phyloP scores from a whole-genome alignment of 2,113 vertebrate species.

The Anas platyrhynchos region DNA sequence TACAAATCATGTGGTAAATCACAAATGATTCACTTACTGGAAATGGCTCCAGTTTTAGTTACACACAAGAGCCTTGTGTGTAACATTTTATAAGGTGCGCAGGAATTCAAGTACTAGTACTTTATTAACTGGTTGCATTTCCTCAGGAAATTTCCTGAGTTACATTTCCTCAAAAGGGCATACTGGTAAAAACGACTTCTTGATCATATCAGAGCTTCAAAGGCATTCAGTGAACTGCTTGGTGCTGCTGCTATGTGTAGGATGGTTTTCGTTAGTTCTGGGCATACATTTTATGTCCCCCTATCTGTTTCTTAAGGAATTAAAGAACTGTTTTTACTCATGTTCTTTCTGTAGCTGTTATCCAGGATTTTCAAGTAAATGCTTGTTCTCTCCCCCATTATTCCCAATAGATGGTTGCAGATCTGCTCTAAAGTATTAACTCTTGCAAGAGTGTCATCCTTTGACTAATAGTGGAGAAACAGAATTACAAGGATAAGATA shows the following conservation, averaged over 20 bases:
- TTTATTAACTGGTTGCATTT: neutral
- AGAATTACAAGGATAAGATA: neutral
- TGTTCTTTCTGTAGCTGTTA: neutral
- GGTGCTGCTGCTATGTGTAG: neutral
- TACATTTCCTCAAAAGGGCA: neutral
- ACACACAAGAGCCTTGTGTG: neutral
- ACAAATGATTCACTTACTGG: neutral
- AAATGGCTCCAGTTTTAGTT: neutral
- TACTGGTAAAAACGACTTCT: neutral
- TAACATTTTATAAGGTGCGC: neutral
- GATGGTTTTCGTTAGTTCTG: neutral
- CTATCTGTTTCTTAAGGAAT: neutral
- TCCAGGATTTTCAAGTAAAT: constrained; percentile 1
- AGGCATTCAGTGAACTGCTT: neutral
- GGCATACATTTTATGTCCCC: neutral
- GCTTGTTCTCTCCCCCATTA: neutral
- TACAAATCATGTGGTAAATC: neutral
- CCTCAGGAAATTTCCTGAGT: neutral
- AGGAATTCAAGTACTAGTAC: neutral
- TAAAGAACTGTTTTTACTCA: neutral
- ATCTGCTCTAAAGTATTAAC: neutral
- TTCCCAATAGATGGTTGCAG: neutral
- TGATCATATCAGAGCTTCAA: neutral
- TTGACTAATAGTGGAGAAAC: neutral
- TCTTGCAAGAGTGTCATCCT: neutral